Conservation (phyloP, 2,113 vertebrate species). For the Hydropotes inermis region DNA sequence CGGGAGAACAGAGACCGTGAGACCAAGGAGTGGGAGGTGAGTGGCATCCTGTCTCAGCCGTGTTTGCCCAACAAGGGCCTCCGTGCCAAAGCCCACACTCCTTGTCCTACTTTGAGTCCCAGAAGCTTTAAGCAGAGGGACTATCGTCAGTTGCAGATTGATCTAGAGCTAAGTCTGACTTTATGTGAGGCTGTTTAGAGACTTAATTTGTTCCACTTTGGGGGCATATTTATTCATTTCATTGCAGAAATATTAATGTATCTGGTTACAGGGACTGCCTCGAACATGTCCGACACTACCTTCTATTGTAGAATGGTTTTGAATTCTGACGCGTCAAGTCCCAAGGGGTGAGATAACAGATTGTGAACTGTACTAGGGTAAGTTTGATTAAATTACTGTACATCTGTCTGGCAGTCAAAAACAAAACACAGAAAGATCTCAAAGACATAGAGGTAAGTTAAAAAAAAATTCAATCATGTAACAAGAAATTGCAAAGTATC, state of each 20-base stretch:
- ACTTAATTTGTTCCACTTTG: background rate
- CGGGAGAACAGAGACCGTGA: background rate
- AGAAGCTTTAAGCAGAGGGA: background rate
- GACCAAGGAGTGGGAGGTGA: background rate
- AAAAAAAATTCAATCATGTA: background rate
- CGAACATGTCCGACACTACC: accelerated
- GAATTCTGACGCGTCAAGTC: background rate
- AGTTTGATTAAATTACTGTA: background rate
- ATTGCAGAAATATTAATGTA: background rate
- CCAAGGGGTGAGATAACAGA: background rate
- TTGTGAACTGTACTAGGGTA: background rate
- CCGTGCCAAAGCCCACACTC: background rate
- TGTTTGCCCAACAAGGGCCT: background rate
- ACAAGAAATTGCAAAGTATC: background rate
- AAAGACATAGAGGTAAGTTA: background rate
- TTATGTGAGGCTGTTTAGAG: background rate
- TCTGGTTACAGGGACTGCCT: background rate
- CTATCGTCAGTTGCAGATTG: no score
- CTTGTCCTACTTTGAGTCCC: background rate
- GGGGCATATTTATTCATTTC: background rate
- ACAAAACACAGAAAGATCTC: background rate
- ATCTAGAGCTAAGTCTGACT: background rate
- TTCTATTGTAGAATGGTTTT: background rate
- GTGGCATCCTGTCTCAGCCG: background rate
- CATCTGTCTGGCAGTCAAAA: background rate